Base-by-base conservation (phyloP, 2,888 invertebrate species). In the Orgyia antiqua region DNA sequence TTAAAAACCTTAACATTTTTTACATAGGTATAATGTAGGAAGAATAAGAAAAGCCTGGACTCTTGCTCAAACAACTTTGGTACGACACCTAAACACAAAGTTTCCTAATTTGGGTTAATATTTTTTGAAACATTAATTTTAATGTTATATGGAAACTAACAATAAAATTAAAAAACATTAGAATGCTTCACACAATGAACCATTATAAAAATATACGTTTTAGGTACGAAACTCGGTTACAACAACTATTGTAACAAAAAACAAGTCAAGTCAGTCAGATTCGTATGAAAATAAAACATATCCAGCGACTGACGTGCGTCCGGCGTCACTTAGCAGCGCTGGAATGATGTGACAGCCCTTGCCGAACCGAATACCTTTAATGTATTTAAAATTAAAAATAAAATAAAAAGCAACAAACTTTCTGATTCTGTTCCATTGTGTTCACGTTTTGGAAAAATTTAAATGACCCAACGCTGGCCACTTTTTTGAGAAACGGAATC, bases 251-350 rank as follows among this genome's bases (percentile, higher is more conserved):
- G 73, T 77, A 74, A 79, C 72, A 83, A 84, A 83, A 83, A 84
- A 79, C 66, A 64, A 68, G 68, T 62, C 70, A 60, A 76, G 73
- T 65, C 70, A 58, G 72, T 73, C 68, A 62, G 72, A 78, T 74
- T 80, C 75, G 70, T 77, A 78, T 77, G 75, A 78, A 83, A 86
- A 86, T 84, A 84, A 84, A 84, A 82, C 74, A 74, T 70, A 73
- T 74, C 67, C 69, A 58, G 60, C 6, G 71, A 78, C 65, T 83
- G 84, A 84, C 84, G 84, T 82, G 84, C 84, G 86, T 83, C 84
- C 80, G 80, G 83, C 84, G 83, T 84, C 86, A 84, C 86, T 84
- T 83, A 83, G 80, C 78, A 79, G 84, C 83, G 83, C 77, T 70
- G 82, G 84, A 82, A 75, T 84, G 84, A 84, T 83, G 84, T 84